phyloP scores from a whole-genome alignment of 2,888 invertebrate genomes.

The Zaprionus bogoriensis region DNA sequence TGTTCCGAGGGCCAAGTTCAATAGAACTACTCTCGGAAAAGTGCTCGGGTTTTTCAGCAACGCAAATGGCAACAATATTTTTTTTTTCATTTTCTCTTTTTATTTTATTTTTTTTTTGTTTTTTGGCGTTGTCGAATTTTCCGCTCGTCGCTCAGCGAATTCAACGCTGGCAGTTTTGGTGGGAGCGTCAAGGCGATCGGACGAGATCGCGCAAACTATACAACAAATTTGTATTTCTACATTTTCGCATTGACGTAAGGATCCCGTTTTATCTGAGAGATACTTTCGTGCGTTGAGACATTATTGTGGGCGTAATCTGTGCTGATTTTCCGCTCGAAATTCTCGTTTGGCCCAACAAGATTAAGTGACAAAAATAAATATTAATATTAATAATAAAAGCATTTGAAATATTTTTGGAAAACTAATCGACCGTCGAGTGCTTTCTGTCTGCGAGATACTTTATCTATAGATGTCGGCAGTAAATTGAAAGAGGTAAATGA shows the following conservation, averaged over 20 bases:
- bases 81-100: conserved; percentile 1
- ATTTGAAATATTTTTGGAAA: conserved; percentile 4
- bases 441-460: conserved; percentile 1
- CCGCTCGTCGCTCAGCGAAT: conserved; percentile 40
- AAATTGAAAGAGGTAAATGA: conserved; percentile 49
- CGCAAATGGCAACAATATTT: conserved; percentile 15
- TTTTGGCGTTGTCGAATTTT: conserved; percentile 41
- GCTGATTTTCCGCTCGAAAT: conserved; percentile 51
- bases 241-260: conserved; percentile 40
- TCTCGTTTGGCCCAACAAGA: no score
- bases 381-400: conserved; percentile 6
- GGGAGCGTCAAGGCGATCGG: conserved; percentile 71
- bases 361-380: conserved; percentile 9
- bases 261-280: conserved; percentile 45
- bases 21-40: conserved; percentile 49
- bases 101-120: conserved; percentile 4
- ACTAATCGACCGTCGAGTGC: conserved; percentile 13
- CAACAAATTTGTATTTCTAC: conserved; percentile 6
- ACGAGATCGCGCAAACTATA: conserved; percentile 29
- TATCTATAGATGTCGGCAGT: conserved; percentile 16
- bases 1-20: conserved; percentile 54
- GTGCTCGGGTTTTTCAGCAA: conserved; percentile 31
- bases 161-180: conserved; percentile 60
- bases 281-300: conserved; percentile 23
- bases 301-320: conserved; percentile 4